phyloP scores from a whole-genome alignment of 2,797 vertebrate species.

The Channallabes apus region DNA sequence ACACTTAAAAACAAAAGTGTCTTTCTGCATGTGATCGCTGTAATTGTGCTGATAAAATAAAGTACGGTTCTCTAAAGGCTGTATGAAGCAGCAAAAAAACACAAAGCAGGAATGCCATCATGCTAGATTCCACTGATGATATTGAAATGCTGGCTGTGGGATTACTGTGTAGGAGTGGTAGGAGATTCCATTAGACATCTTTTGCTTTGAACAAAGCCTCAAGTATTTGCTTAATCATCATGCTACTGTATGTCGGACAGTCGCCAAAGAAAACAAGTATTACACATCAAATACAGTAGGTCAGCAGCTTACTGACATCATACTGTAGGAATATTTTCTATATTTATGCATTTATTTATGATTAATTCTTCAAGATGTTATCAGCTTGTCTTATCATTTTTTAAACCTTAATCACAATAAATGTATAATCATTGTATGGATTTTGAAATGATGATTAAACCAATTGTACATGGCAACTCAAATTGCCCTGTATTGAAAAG shows the following conservation, averaged over 20 bases:
- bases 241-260: not conserved
- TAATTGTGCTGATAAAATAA: not conserved
- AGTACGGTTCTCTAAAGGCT: not conserved
- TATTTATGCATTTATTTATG: not conserved
- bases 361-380: too few relatives aligned
- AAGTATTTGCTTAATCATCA: too few relatives aligned
- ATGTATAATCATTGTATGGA: too few relatives aligned
- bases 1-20: not conserved
- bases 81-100: too few relatives aligned
- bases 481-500: not conserved
- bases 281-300: not conserved
- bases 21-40: not conserved
- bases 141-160: not conserved
- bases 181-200: not conserved
- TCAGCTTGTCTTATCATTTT: too few relatives aligned
- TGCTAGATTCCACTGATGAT: not conserved
- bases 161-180: not conserved
- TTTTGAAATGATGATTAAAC: too few relatives aligned
- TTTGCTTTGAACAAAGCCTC: not conserved
- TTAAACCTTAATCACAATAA: too few relatives aligned
- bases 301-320: not conserved
- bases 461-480: too few relatives aligned
- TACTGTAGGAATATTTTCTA: not conserved
- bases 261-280: too few relatives aligned
- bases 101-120: not conserved